These are phyloP conservation scores for Empidonax alnorum DNA, from an alignment of 2,113 vertebrate genomes.

Conservation along the genomic window DNA sequence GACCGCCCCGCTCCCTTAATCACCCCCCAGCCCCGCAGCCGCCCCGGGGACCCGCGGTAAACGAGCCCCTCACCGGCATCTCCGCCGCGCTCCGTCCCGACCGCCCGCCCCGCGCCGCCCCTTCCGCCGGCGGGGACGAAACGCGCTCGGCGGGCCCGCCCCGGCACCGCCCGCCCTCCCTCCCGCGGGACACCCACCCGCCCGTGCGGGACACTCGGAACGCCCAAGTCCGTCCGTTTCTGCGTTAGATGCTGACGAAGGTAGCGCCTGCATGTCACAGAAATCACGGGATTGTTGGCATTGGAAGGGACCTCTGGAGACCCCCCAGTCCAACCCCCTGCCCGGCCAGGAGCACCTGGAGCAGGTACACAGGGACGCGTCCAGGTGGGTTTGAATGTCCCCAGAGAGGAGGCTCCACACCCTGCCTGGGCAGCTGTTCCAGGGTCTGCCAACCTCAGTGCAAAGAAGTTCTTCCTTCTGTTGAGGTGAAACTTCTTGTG, in stretches of 20 bases:
- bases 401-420: background rate
- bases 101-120: too few species aligned
- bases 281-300: background rate
- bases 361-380: too few species aligned
- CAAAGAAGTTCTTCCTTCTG: background rate
- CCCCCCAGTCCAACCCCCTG: background rate
- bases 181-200: too few species aligned
- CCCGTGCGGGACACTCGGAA: too few species aligned
- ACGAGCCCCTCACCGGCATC: background rate
- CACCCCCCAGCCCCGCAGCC: too few species aligned
- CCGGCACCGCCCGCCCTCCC: too few species aligned
- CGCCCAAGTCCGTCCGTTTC: too few species aligned
- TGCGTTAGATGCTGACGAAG: too few species aligned
- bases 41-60: background rate
- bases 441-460: background rate
- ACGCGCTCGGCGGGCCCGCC: too few species aligned
- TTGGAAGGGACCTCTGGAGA: background rate
- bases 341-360: background rate
- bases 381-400: background rate
- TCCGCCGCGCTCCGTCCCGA: too few species aligned
- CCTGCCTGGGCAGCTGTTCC: background rate
- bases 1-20: too few species aligned
- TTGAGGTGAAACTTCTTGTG: background rate
- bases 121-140: background rate
- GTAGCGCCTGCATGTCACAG: accelerated